Percentiles rank a stretch among this genome's conserved stretches.
Evolutionary conservation across 2,113 vertebrate genomes (phyloP).

Genomic region (Zosterops borbonicus): DNA sequence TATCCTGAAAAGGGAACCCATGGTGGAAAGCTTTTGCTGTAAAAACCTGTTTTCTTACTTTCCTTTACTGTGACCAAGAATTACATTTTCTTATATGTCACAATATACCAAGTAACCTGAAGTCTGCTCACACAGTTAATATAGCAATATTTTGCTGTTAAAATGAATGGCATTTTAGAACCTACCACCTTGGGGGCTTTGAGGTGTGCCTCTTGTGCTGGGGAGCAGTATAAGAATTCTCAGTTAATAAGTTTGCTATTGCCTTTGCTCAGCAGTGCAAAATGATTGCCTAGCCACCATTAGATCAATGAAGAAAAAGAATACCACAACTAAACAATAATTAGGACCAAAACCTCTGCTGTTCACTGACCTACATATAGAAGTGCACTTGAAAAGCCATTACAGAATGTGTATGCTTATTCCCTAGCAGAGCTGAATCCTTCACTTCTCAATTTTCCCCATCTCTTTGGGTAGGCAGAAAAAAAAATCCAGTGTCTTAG

Average conservation of each 20-base stretch:
- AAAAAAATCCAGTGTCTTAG: background rate
- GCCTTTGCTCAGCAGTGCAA: background rate
- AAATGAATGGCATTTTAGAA: background rate
- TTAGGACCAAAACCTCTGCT: background rate
- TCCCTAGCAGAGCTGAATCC: background rate
- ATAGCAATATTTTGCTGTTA: background rate
- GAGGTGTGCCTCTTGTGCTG: background rate
- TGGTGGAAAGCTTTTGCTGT: background rate
- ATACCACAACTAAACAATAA: background rate
- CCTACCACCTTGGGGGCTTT: background rate
- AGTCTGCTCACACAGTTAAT: background rate
- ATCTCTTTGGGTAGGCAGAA: background rate
- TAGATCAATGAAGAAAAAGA: background rate
- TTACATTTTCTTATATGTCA: background rate
- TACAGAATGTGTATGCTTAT: background rate
- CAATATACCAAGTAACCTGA: background rate
- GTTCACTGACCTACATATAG: background rate
- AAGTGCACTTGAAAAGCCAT: background rate
- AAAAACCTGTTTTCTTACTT: background rate
- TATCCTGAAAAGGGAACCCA: background rate
- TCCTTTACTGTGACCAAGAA: background rate
- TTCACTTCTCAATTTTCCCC: background rate
- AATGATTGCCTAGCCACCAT: background rate
- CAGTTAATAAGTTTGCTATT: background rate
- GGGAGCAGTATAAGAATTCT: background rate